phyloP scores from a whole-genome alignment of 2,888 invertebrate genomes.

The Mesorhabditis spiculigera region DNA sequence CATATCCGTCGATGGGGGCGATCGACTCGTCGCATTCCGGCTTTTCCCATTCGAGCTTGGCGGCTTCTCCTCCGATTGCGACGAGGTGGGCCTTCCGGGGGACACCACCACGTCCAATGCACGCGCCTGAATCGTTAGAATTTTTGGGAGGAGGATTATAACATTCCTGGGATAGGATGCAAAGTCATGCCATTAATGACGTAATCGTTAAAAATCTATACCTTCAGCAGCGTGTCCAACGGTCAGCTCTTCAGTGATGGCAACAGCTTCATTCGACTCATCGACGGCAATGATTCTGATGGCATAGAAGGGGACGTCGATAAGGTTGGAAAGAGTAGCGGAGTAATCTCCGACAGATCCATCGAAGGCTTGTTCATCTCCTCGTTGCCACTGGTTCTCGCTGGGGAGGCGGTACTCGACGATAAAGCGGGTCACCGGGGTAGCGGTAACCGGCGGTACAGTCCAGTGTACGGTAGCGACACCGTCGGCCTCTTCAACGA shows the following conservation, averaged over 20 bases:
- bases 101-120: not conserved
- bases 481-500: slow-evolving; percentile 36
- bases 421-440: slow-evolving; percentile 41
- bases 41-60: slow-evolving; percentile 32
- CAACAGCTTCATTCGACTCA: slow-evolving; percentile 37
- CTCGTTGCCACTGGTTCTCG: slow-evolving; percentile 49
- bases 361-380: slow-evolving; percentile 16
- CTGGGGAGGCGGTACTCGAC: slow-evolving; percentile 55
- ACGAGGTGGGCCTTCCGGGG: slow-evolving; percentile 21
- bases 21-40: slow-evolving; percentile 52
- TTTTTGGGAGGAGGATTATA: not conserved
- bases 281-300: slow-evolving; percentile 45
- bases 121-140: not conserved
- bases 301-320: slow-evolving; percentile 44
- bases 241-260: slow-evolving; percentile 49
- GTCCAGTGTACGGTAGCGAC: slow-evolving; percentile 54
- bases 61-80: slow-evolving; percentile 20
- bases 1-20: slow-evolving; percentile 55
- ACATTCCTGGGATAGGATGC: not conserved
- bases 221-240: slow-evolving; percentile 42
- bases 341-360: slow-evolving; percentile 35
- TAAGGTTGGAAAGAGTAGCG: slow-evolving; percentile 34
- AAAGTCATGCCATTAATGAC: no score
- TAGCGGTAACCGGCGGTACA: slow-evolving; percentile 26
- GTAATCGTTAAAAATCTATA: not conserved